Conservation (phyloP, 2,797 vertebrate genomes). For the Ctenopoma multispine region DNA sequence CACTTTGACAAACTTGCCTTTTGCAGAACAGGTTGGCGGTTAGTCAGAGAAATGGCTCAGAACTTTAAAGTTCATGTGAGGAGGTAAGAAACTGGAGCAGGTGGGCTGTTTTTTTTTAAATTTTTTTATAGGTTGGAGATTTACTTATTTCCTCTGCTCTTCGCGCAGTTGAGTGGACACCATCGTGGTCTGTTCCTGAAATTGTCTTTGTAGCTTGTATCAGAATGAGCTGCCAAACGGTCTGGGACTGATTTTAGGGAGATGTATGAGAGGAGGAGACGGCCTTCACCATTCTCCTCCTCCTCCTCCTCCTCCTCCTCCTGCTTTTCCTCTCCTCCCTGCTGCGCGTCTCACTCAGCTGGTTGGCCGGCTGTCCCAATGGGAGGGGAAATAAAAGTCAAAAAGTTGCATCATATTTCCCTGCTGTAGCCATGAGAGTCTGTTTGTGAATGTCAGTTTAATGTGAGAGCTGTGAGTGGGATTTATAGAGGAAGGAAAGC, state of each 20-base stretch:
- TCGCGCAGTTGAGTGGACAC: constrained; percentile 17
- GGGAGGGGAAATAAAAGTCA: constrained; percentile 48
- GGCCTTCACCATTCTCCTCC: constrained; percentile 8
- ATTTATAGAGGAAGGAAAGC: constrained; percentile 7
- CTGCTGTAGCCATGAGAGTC: constrained; percentile 41
- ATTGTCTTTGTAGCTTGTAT: constrained; percentile 58
- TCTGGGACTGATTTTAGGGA: constrained; percentile 74
- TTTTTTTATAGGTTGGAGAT: constrained; percentile 23
- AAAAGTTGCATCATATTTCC: constrained; percentile 69
- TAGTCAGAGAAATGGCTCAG: neutral
- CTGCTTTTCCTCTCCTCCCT: constrained; percentile 45
- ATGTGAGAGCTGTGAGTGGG: constrained; percentile 30
- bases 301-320: constrained; percentile 10
- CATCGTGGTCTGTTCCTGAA: constrained; percentile 18
- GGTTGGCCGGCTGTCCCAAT: constrained; percentile 54
- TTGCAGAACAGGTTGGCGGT: neutral
- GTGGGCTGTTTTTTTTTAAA: constrained; percentile 12
- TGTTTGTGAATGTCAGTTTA: neutral
- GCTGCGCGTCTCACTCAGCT: constrained; percentile 67
- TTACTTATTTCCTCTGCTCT: constrained; percentile 6
- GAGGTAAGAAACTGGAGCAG: constrained; percentile 9
- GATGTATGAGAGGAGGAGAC: constrained; percentile 78
- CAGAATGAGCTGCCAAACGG: constrained; percentile 63
- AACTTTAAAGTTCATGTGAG: neutral
- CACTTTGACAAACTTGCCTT: neutral